Percentiles rank a stretch among this genome's conserved stretches.
Conservation (phyloP, 2,888 invertebrate species). For the Eupithecia subumbrata region DNA sequence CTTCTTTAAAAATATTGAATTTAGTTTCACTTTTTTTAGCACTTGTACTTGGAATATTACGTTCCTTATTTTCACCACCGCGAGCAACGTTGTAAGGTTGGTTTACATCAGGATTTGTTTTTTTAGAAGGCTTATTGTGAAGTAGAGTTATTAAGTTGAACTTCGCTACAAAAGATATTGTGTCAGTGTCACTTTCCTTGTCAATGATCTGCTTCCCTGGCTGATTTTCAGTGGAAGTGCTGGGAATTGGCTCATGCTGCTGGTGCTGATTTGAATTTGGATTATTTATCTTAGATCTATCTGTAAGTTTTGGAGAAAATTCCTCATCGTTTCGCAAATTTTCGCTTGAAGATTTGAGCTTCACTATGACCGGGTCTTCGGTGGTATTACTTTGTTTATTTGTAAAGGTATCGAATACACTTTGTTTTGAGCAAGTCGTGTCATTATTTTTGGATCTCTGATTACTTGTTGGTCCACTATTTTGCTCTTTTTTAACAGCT, state of each 20-base stretch:
- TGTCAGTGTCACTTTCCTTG: neutral
- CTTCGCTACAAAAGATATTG: neutral
- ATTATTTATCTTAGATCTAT: neutral
- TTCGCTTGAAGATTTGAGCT: neutral
- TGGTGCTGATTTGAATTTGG: neutral
- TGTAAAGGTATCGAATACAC: neutral
- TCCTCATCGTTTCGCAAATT: neutral
- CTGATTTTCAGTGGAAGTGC: neutral
- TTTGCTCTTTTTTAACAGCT: neutral
- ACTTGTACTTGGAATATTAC: neutral
- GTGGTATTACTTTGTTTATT: neutral
- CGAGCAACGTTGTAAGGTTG: neutral
- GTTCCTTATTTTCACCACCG: neutral
- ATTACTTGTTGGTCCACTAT: neutral
- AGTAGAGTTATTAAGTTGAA: neutral
- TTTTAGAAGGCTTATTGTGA: neutral
- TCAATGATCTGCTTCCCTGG: neutral
- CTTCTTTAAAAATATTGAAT: conserved; percentile 8
- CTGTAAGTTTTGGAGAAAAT: neutral
- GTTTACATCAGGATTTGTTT: neutral
- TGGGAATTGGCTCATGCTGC: neutral
- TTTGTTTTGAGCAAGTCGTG: neutral
- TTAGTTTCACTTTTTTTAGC: neutral
- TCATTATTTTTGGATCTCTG: neutral
- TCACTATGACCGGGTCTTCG: neutral